Percentiles rank a stretch among this genome's conserved stretches.
These are phyloP conservation scores for Rutilus rutilus DNA, from an alignment of 2,113 vertebrate genomes.

Conservation along the genomic window DNA sequence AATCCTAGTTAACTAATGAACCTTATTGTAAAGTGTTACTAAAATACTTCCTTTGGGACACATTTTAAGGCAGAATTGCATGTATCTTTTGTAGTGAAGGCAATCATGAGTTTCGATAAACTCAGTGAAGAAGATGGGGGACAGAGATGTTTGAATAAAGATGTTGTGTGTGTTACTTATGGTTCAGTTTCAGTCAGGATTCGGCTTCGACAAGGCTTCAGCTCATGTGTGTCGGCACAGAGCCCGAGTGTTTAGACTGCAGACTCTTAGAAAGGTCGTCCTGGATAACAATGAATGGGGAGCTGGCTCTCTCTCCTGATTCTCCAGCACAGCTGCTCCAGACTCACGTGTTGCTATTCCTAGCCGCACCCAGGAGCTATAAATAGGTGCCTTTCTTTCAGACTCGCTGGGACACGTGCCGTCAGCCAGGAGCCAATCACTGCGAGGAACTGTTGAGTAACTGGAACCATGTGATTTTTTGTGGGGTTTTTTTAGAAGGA, in stretches of 20 bases:
- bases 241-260: not conserved
- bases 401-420: constrained; percentile 74
- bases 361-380: constrained; percentile 68
- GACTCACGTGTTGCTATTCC: constrained; percentile 77
- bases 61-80: not conserved
- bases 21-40: too few species aligned
- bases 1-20: too few species aligned
- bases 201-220: too few species aligned
- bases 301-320: not conserved
- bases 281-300: constrained; percentile 1
- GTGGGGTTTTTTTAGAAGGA: too few species aligned
- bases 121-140: not conserved
- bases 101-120: not conserved
- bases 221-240: not conserved
- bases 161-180: not conserved
- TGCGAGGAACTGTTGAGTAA: constrained; percentile 74
- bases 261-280: not conserved
- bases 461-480: constrained; percentile 62
- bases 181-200: not conserved
- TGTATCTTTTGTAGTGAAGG: not conserved
- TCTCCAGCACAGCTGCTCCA: constrained; percentile 72
- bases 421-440: constrained; percentile 81
- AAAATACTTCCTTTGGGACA: not conserved
- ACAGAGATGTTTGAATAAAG: not conserved
- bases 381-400: constrained; percentile 79